Evolutionary conservation across 2,888 invertebrate genomes (phyloP), one percentile per base, ranked within the genome.

Genomic region (Laspeyria flexula): DNA sequence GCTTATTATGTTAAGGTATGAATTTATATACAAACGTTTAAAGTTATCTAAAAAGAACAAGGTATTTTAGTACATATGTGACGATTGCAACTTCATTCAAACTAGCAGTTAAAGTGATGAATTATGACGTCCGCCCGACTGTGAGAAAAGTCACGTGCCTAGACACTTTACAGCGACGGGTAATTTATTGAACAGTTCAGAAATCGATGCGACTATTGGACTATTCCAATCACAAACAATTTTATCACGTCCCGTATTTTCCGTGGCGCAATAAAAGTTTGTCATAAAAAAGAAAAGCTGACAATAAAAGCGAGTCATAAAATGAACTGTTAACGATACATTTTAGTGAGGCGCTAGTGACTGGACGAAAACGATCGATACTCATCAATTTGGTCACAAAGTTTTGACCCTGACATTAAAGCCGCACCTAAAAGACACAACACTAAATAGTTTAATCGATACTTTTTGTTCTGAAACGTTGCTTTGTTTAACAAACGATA

Each of bases 321-420:
- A 37, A 12, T 37, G 25, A 13, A 29, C 30, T 38, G 44, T 64
- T 57, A 60, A 60, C 57, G 51, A 47, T 49, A 60, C 51, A 54
- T 43, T 64, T 40, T 46, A 53, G 52, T 51, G 42, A 15, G 44
- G 35, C 40, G 50, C 56, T 54, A 60, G 48, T 60, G 56, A 43
- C 27, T 35, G 44, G 25, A 21, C 21, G n/a, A n/a, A n/a, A n/a
- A 25, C 6, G 54, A 48, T 66, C 66, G 58, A 66, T 64, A 54
- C 12, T 54, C 65, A 54, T 66, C 57, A 66, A 57, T 63, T 62
- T 35, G 31, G 54, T 56, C 52, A 58, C 60, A 63, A 55, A 60
- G 50, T 41, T 42, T 7, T 43, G 52, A 57, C 70, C 71, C 68
- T 72, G 72, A 45, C 63, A 70, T 53, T 46, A 11, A 12, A 27